Conservation (phyloP, 2,113 vertebrate genomes). For the Anolis carolinensis region DNA sequence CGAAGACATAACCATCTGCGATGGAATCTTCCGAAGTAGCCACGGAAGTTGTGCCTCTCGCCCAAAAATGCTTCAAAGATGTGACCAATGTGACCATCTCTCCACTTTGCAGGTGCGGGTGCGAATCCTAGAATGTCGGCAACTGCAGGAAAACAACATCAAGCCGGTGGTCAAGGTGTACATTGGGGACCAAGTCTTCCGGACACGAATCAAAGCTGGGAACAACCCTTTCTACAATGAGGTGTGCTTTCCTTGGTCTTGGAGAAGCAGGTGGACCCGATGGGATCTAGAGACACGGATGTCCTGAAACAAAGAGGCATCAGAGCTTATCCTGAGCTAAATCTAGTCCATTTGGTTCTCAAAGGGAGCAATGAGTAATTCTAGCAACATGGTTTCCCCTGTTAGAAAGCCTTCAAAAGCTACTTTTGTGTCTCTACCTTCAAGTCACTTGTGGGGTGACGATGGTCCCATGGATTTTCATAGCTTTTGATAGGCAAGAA, state of each 20-base stretch:
- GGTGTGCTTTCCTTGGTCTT: slow-evolving; percentile 32
- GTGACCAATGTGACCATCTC: not conserved
- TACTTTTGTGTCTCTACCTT: no score
- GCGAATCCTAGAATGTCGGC: slow-evolving; percentile 65
- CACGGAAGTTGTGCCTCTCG: no score
- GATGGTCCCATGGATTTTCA: no score
- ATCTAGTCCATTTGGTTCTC: no score
- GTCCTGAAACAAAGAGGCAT: not conserved
- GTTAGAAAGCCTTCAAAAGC: no score
- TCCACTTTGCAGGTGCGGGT: slow-evolving; percentile 60
- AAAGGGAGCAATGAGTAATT: no score
- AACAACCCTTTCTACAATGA: slow-evolving; percentile 71
- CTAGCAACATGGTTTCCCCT: no score
- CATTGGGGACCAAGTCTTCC: slow-evolving; percentile 32
- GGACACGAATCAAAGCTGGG: slow-evolving; percentile 61
- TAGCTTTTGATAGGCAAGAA: no score
- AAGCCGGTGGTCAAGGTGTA: slow-evolving; percentile 60
- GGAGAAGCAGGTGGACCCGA: not conserved
- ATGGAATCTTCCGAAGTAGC: not conserved
- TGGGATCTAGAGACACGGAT: not conserved
- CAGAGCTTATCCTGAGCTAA: no score
- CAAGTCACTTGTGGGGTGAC: no score
- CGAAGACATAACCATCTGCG: no score
- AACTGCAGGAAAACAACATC: slow-evolving; percentile 69
- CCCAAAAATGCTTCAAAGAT: no score